Evolutionary conservation across 2,113 vertebrate species (phyloP).

Genomic region (Lepus timidus): DNA sequence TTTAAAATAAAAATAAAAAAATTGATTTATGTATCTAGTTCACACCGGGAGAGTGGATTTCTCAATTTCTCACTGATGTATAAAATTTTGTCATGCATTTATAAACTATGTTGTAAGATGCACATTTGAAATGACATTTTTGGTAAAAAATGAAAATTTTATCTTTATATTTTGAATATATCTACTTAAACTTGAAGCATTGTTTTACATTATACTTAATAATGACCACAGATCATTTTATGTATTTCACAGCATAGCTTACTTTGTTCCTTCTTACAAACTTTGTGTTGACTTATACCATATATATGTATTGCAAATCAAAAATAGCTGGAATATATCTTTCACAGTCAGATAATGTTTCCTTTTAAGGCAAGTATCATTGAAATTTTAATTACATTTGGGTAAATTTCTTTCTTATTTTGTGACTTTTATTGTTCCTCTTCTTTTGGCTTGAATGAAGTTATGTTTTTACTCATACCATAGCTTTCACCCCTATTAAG

Average conservation of each 20-base stretch:
- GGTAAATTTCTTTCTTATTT: neutral
- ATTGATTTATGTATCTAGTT: neutral
- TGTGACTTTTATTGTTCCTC: neutral
- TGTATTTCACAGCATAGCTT: neutral
- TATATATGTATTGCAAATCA: neutral
- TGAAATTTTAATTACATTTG: neutral
- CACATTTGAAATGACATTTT: neutral
- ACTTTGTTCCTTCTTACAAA: neutral
- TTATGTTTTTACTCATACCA: neutral
- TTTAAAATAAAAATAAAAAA: neutral
- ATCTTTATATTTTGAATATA: neutral
- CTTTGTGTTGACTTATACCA: neutral
- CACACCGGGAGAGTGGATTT: neutral
- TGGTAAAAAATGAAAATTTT: neutral
- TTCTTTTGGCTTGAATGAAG: neutral
- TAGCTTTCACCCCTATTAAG: neutral
- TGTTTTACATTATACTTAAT: neutral
- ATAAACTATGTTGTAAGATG: neutral
- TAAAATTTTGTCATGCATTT: neutral
- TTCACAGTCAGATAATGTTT: neutral
- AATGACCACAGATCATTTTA: neutral
- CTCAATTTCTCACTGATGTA: neutral
- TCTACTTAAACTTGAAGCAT: neutral
- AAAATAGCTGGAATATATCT: neutral
- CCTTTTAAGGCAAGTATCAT: neutral